Percentiles rank a stretch among this genome's conserved stretches.
Conservation (phyloP, 2,888 invertebrate genomes). For the Halocaridina rubra region DNA sequence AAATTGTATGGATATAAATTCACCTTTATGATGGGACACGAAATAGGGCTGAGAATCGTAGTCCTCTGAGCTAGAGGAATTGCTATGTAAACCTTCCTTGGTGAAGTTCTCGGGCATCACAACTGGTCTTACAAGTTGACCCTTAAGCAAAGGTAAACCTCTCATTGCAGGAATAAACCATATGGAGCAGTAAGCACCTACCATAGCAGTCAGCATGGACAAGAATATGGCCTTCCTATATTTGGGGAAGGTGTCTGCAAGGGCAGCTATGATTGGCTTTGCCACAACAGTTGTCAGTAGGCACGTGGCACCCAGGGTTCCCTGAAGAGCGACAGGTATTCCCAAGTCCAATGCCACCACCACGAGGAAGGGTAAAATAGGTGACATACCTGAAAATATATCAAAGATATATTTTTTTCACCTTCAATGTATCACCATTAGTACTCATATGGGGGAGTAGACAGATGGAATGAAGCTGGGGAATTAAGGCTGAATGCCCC, state of each 20-base stretch:
- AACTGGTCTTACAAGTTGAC: not conserved
- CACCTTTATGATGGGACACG: conserved; percentile 1
- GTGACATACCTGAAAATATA: conserved; percentile 26
- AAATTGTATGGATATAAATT: too few relatives aligned
- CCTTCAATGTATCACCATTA: too few relatives aligned
- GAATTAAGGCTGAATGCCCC: too few relatives aligned
- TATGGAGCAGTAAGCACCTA: conserved; percentile 12
- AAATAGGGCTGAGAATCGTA: not conserved
- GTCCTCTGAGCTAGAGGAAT: not conserved
- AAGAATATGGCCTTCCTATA: conserved; percentile 29
- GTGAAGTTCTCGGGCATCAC: not conserved
- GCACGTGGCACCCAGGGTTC: conserved; percentile 18
- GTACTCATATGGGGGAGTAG: too few relatives aligned
- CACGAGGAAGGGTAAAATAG: conserved; percentile 55
- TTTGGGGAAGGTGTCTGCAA: conserved; percentile 36
- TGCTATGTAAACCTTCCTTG: too few relatives aligned
- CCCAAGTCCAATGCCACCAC: conserved; percentile 53
- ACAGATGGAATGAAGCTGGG: too few relatives aligned
- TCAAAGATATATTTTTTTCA: not conserved
- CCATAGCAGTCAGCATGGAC: conserved; percentile 8
- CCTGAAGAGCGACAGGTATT: conserved; percentile 46
- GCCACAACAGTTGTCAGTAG: conserved; percentile 35
- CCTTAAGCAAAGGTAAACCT: not conserved
- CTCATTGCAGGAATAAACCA: conserved; percentile 27
- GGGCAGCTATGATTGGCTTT: conserved; percentile 45